Percentiles rank a stretch among this genome's conserved stretches.
Evolutionary conservation across 2,113 vertebrate genomes (phyloP).

Genomic region (Condylura cristata): DNA sequence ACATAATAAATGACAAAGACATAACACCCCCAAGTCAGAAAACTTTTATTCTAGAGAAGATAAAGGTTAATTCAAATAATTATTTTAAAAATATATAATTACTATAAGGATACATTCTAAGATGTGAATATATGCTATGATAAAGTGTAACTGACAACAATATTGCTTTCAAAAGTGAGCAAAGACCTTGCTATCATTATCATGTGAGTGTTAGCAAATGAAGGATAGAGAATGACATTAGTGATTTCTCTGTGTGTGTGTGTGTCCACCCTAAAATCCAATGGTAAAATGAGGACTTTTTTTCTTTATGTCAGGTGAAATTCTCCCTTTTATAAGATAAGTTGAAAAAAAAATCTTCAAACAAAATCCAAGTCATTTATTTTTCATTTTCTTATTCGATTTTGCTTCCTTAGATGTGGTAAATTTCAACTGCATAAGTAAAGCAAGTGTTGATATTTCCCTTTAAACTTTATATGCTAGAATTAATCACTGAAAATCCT

Average conservation of each 20-base stretch:
- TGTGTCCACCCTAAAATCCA: neutral
- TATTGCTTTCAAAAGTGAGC: neutral
- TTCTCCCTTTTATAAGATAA: neutral
- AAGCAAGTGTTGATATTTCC: neutral
- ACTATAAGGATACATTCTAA: neutral
- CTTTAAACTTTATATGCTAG: neutral
- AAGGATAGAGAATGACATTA: neutral
- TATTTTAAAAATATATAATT: neutral
- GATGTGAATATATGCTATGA: neutral
- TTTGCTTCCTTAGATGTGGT: neutral
- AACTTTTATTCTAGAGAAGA: neutral
- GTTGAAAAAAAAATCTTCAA: too few species aligned
- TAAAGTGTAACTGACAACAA: neutral
- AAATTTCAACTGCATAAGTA: neutral
- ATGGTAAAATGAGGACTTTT: neutral
- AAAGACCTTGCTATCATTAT: neutral
- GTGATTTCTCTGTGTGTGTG: neutral
- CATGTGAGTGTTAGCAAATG: neutral
- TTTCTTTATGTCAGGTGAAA: neutral
- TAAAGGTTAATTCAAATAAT: neutral
- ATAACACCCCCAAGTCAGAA: neutral
- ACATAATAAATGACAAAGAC: neutral
- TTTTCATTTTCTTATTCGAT: neutral
- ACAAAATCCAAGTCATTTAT: neutral
- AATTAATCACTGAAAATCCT: neutral